phyloP scores from a whole-genome alignment of 2,797 vertebrate genomes.

The Heteromormyrus szaboi region DNA sequence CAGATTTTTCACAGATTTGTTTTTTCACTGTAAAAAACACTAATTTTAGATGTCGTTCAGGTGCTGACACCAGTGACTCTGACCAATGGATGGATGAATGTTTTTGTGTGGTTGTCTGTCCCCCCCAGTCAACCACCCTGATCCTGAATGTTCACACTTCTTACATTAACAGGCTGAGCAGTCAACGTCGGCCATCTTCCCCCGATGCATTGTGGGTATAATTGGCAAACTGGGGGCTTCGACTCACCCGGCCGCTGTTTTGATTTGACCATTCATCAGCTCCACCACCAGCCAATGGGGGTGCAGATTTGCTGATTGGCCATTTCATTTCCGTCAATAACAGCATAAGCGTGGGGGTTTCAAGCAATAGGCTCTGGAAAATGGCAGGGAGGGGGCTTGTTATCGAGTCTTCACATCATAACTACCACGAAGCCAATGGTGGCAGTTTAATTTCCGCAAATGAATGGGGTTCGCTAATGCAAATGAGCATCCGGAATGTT shows the following conservation, averaged over 20 bases:
- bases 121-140: background rate
- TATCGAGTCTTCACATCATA: constrained; percentile 55
- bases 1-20: background rate
- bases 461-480: background rate
- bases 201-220: background rate
- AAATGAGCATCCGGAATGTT: constrained; percentile 1
- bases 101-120: background rate
- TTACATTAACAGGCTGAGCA: background rate
- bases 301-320: constrained; percentile 45
- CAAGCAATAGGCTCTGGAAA: constrained; percentile 44
- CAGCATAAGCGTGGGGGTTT: constrained; percentile 32
- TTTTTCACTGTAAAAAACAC: background rate
- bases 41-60: background rate
- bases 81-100: background rate
- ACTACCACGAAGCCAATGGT: constrained; percentile 18
- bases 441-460: constrained; percentile 16
- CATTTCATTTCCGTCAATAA: constrained; percentile 59
- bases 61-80: background rate
- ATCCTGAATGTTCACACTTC: background rate
- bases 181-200: background rate
- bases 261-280: constrained; percentile 14
- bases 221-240: background rate
- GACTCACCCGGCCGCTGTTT: background rate
- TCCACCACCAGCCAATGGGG: constrained; percentile 29
- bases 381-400: constrained; percentile 30